phyloP scores from a whole-genome alignment of 2,888 invertebrate species.

The Hyalella azteca region DNA sequence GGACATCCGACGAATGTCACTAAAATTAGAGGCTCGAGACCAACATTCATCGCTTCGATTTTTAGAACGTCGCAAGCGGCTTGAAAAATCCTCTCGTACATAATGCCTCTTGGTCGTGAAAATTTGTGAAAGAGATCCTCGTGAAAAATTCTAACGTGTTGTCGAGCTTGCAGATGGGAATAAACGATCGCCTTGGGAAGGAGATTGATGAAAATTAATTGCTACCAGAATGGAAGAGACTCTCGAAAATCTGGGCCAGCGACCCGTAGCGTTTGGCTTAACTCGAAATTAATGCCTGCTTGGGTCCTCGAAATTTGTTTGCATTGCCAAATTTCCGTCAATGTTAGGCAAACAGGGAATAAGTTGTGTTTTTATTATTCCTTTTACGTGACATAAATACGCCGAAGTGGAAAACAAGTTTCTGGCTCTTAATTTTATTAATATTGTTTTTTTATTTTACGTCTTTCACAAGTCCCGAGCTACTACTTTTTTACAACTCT shows the following conservation, averaged over 20 bases:
- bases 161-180: conserved; percentile 32
- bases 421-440: no score
- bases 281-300: conserved; percentile 2
- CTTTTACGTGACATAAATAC: no score
- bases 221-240: conserved; percentile 17
- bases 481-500: no score
- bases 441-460: no score
- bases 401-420: no score
- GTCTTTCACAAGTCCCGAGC: no score
- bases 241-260: conserved; percentile 16
- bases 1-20: conserved; percentile 14
- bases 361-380: no score
- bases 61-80: neutral
- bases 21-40: conserved; percentile 24
- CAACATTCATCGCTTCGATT: conserved; percentile 30
- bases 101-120: conserved; percentile 22
- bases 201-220: conserved; percentile 34
- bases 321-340: no score
- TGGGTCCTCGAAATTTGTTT: neutral
- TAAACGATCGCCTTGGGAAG: conserved; percentile 30
- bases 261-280: neutral
- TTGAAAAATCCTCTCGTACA: conserved; percentile 25
- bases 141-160: conserved; percentile 29
- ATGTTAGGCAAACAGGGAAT: no score
- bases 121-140: conserved; percentile 32